phyloP scores from a whole-genome alignment of 2,888 invertebrate species.

The Agrilus mali region DNA sequence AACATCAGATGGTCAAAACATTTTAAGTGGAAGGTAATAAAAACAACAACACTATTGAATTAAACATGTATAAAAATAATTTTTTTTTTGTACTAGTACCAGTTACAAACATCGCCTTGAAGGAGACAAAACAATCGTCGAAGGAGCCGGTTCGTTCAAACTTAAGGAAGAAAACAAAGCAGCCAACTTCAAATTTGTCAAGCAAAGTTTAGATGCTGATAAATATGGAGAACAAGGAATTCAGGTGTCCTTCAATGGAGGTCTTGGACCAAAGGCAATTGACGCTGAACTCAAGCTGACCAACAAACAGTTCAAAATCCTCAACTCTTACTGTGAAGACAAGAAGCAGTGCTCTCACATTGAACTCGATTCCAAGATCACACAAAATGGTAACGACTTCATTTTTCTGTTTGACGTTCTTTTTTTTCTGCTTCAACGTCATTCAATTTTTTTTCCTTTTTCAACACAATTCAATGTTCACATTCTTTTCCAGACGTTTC shows the following conservation, averaged over 20 bases:
- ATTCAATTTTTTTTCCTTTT: not conserved
- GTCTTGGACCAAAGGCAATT: constrained; percentile 55
- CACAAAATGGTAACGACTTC: constrained; percentile 9
- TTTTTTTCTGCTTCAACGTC: no score
- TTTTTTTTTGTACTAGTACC: constrained; percentile 35
- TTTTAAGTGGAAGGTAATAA: constrained; percentile 55
- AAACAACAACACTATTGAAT: not conserved
- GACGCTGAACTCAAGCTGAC: constrained; percentile 59
- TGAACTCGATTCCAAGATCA: constrained; percentile 47
- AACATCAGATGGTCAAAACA: constrained; percentile 49
- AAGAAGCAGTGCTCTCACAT: constrained; percentile 67
- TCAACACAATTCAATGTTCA: not conserved
- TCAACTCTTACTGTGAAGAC: constrained; percentile 63
- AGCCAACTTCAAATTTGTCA: constrained; percentile 61
- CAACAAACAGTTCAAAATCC: constrained; percentile 57
- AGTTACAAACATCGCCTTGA: constrained; percentile 59
- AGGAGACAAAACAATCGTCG: constrained; percentile 56
- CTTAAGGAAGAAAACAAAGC: constrained; percentile 55
- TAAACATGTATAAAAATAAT: not conserved
- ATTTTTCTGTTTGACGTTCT: no score
- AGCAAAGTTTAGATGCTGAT: constrained; percentile 42
- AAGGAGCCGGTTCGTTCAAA: constrained; percentile 62
- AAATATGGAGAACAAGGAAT: constrained; percentile 56
- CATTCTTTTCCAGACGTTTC: constrained; percentile 33
- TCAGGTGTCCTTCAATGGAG: constrained; percentile 52